Percentiles rank a stretch among this genome's conserved stretches.
Evolutionary conservation across 1,140 invertebrate genomes (phyloP).

Genomic region (Periplaneta americana): DNA sequence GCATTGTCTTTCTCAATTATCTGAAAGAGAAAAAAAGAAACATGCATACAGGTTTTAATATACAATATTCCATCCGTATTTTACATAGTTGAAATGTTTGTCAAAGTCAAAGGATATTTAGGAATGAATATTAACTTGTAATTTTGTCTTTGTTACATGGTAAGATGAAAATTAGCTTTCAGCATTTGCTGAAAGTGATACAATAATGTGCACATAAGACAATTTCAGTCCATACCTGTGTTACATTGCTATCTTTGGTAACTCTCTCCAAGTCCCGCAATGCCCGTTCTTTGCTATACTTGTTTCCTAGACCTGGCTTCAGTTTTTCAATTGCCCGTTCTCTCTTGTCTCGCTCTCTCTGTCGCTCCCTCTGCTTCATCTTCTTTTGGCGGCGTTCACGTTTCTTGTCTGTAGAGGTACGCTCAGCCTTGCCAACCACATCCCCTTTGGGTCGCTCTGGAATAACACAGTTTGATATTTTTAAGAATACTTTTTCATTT

Average conservation of each 20-base stretch:
- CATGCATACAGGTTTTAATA: not conserved
- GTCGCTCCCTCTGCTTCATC: conserved; percentile 53
- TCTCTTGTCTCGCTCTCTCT: conserved; percentile 47
- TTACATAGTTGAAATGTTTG: not conserved
- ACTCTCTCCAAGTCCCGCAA: conserved; percentile 49
- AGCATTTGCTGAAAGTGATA: too few species aligned
- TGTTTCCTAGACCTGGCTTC: conserved; percentile 49
- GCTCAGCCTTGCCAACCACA: conserved; percentile 72
- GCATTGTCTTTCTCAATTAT: conserved; percentile 42
- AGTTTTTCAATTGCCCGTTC: conserved; percentile 39
- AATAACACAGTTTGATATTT: not conserved
- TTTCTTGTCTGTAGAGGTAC: conserved; percentile 82
- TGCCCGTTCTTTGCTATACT: conserved; percentile 48
- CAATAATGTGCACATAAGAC: too few species aligned
- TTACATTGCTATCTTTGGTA: conserved; percentile 56
- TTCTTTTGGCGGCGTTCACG: conserved; percentile 86
- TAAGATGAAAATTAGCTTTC: too few species aligned
- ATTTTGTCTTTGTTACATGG: too few species aligned
- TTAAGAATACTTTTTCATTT: too few species aligned
- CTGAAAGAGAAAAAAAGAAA: conserved; percentile 30
- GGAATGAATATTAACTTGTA: too few species aligned
- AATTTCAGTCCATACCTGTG: conserved; percentile 46
- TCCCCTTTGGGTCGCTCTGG: conserved; percentile 69
- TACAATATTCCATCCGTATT: not conserved
- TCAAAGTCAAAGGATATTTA: too few species aligned